Conservation (phyloP, 2,797 vertebrate genomes). For the Darevskia mixta region DNA sequence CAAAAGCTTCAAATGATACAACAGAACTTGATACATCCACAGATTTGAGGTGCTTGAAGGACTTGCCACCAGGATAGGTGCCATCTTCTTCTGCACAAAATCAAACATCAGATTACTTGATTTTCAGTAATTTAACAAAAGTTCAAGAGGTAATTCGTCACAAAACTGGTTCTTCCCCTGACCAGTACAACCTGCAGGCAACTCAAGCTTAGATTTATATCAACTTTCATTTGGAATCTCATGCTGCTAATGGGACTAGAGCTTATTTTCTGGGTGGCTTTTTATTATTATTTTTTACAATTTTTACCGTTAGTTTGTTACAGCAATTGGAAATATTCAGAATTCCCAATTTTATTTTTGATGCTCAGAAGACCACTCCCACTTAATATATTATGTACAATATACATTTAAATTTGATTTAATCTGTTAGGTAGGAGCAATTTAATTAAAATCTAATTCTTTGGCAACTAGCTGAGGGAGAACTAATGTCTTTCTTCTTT, state of each 20-base stretch:
- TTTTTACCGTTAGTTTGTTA: not conserved
- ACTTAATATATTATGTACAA: not conserved
- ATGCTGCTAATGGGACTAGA: not conserved
- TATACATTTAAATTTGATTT: not conserved
- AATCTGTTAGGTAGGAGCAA: not conserved
- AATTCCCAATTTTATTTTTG: not conserved
- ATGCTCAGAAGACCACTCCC: not conserved
- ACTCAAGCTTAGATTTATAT: not conserved
- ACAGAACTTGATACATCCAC: too few relatives aligned
- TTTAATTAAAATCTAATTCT: conserved; percentile 21
- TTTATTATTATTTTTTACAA: too few relatives aligned
- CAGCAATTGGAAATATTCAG: not conserved
- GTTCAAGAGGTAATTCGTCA: not conserved
- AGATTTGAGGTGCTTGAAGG: not conserved
- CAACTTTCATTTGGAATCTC: not conserved
- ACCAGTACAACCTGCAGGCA: not conserved
- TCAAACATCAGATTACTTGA: not conserved
- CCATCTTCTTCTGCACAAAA: not conserved
- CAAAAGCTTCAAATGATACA: not conserved
- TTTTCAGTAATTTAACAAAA: not conserved
- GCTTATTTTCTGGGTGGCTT: too few relatives aligned
- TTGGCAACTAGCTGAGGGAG: not conserved
- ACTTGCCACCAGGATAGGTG: not conserved
- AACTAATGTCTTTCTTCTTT: conserved; percentile 41
- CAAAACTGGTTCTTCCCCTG: not conserved